Percentiles rank a stretch among this genome's conserved stretches.
Conservation (phyloP, 1,140 invertebrate genomes). For the Tenebrio molitor region DNA sequence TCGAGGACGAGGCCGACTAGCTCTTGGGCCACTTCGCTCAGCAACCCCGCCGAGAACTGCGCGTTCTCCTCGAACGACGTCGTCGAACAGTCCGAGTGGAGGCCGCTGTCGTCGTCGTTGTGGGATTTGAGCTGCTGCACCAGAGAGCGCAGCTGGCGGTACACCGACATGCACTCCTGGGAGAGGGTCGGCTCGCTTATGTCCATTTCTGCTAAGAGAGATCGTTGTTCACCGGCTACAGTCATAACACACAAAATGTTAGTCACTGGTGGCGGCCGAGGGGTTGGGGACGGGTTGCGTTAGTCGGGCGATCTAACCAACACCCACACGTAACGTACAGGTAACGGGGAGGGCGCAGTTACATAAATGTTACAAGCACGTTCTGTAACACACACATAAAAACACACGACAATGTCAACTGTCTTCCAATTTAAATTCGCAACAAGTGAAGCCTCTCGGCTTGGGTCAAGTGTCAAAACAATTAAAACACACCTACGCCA, state of each 20-base stretch:
- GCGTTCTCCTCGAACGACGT: slow-evolving; percentile 66
- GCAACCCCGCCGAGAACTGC: slow-evolving; percentile 62
- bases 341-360: no score
- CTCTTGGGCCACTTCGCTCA: slow-evolving; percentile 75
- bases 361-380: no score
- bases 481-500: no score
- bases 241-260: slow-evolving; percentile 38
- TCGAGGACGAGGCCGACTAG: slow-evolving; percentile 79
- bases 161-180: slow-evolving; percentile 75
- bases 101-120: slow-evolving; percentile 76
- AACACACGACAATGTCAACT: no score
- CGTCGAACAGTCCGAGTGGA: slow-evolving; percentile 72
- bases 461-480: no score
- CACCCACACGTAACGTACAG: no score
- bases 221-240: slow-evolving; percentile 65
- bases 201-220: slow-evolving; percentile 83
- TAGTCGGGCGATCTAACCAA: no score
- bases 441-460: no score
- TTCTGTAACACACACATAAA: no score
- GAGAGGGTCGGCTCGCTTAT: slow-evolving; percentile 76
- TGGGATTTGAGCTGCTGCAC: slow-evolving; percentile 79
- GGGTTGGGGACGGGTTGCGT: no score
- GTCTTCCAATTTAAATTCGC: no score
- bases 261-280: no score
- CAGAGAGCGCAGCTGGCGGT: slow-evolving; percentile 77